phyloP scores from a whole-genome alignment of 1,140 invertebrate genomes.

The roundworm (Caenorhabditis elegans) region DNA sequence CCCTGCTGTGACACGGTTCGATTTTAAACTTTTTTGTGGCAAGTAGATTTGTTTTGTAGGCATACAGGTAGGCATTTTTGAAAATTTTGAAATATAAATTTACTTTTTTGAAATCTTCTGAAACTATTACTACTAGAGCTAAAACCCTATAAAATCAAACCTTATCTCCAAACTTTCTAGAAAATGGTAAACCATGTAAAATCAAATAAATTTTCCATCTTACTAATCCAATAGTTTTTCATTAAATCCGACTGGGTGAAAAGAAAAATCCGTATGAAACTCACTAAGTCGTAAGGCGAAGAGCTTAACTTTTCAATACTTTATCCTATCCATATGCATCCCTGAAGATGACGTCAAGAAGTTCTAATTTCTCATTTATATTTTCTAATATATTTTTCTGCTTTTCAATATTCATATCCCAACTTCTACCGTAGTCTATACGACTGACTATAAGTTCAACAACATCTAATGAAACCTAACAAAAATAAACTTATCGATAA shows the following conservation, averaged over 20 bases:
- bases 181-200: too few species aligned
- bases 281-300: background rate
- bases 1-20: too few species aligned
- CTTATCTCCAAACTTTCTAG: too few species aligned
- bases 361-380: background rate
- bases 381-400: background rate
- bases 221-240: constrained; percentile 19
- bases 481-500: background rate
- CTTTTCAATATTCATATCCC: background rate
- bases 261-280: constrained; percentile 19
- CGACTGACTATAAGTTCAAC: too few species aligned
- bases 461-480: constrained; percentile 11
- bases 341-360: constrained; percentile 15
- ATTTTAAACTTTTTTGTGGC: too few species aligned
- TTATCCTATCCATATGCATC: background rate
- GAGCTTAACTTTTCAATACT: background rate
- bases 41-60: too few species aligned
- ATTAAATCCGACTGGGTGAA: background rate
- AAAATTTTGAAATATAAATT: too few species aligned
- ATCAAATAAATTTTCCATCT: too few species aligned
- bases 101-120: too few species aligned
- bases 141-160: too few species aligned
- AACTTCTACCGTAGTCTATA: background rate
- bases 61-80: too few species aligned
- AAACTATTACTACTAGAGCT: too few species aligned